Evolutionary conservation across 2,888 invertebrate genomes (phyloP).

Genomic region (Branchinecta sandiegonensis): DNA sequence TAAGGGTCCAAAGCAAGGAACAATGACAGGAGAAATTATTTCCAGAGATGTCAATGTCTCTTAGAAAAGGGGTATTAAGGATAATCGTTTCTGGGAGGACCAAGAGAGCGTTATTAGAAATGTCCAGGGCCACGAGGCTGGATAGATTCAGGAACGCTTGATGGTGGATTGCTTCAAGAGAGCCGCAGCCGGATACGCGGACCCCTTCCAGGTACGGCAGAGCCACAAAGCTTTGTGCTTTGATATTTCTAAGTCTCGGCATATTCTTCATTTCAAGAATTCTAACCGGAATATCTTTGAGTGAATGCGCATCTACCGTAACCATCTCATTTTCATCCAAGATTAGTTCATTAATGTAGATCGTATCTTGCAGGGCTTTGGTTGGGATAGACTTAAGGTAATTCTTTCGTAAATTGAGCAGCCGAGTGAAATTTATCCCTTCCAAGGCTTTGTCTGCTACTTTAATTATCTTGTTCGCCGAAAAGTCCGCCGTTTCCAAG

Average conservation of each 20-base stretch:
- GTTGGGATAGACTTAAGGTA: neutral
- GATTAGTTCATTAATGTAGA: neutral
- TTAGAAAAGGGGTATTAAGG: neutral
- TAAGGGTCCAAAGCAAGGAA: neutral
- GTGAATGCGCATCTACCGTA: neutral
- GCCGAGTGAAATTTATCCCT: neutral
- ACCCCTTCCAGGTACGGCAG: neutral
- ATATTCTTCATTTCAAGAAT: neutral
- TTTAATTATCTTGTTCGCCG: constrained; percentile 6
- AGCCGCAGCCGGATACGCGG: neutral
- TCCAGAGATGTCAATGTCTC: constrained; percentile 11
- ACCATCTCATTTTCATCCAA: neutral
- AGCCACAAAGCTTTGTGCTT: neutral
- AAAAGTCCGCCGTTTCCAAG: neutral
- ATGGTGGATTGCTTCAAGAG: neutral
- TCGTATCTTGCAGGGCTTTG: neutral
- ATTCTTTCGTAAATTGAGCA: constrained; percentile 4
- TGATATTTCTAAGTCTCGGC: constrained; percentile 1
- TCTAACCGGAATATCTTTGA: neutral
- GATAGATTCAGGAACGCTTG: constrained; percentile 9
- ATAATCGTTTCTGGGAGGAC: neutral
- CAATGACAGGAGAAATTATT: constrained; percentile 3
- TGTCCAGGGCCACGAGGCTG: neutral
- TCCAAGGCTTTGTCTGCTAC: constrained; percentile 8
- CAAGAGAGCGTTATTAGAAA: constrained; percentile 8